phyloP scores from a whole-genome alignment of 2,113 vertebrate genomes.

The Madoqua kirkii region DNA sequence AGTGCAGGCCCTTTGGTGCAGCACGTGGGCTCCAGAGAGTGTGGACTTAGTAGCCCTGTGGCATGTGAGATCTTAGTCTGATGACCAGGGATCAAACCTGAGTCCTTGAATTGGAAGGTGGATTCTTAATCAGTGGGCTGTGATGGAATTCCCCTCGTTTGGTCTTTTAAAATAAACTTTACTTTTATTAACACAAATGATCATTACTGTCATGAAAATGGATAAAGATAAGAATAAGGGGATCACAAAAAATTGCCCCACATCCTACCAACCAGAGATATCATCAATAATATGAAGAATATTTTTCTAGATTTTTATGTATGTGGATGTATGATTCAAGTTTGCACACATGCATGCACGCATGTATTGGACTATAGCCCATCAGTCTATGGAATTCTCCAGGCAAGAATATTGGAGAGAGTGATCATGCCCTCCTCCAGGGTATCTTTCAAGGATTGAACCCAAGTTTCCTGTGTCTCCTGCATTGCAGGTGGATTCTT shows the following conservation, averaged over 20 bases:
- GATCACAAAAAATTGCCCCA: background rate
- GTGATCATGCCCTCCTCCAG: background rate
- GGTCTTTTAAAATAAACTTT: background rate
- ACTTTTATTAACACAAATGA: background rate
- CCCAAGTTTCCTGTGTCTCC: background rate
- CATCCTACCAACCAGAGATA: background rate
- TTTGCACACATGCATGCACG: background rate
- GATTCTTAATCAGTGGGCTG: background rate
- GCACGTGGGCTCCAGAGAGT: accelerated
- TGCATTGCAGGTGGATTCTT: background rate
- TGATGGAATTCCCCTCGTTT: background rate
- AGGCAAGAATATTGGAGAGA: background rate
- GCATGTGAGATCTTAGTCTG: background rate
- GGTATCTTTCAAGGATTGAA: background rate
- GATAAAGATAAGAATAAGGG: background rate
- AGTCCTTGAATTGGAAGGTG: background rate
- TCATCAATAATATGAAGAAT: background rate
- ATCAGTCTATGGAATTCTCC: background rate
- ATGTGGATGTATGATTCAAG: background rate
- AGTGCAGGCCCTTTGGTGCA: background rate
- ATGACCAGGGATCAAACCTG: background rate
- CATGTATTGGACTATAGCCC: background rate
- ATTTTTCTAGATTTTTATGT: background rate
- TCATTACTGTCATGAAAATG: background rate
- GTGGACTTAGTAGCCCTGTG: background rate